Percentiles rank a stretch among this genome's conserved stretches.
Evolutionary conservation across 2,888 invertebrate species (phyloP).

Genomic region (Synergus itoensis): DNA sequence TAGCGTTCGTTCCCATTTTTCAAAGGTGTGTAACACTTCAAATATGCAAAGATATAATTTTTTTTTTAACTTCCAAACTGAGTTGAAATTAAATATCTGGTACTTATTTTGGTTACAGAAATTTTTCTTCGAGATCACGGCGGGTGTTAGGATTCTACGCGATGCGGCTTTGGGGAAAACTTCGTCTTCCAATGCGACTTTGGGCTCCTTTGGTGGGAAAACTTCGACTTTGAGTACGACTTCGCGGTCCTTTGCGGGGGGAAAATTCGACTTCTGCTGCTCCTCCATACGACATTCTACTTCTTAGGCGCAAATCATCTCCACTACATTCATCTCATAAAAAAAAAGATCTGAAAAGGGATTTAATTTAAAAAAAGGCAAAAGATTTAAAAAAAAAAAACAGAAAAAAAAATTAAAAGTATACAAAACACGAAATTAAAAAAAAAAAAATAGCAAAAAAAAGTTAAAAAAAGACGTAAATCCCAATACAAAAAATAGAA

Average conservation of each 20-base stretch:
- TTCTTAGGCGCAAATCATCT: conserved; percentile 2
- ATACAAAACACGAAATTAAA: conserved; percentile 40
- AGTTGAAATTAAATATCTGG: background rate
- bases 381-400: conserved; percentile 42
- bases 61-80: background rate
- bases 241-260: background rate
- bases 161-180: conserved; percentile 5
- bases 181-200: conserved; percentile 4
- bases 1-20: conserved; percentile 42
- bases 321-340: background rate
- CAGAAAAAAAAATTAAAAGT: conserved; percentile 45
- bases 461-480: conserved; percentile 41
- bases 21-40: conserved; percentile 4
- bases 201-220: background rate
- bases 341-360: conserved; percentile 44
- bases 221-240: background rate
- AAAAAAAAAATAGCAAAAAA: conserved; percentile 39
- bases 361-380: conserved; percentile 21
- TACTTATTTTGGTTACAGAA: background rate
- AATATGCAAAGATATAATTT: background rate
- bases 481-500: conserved; percentile 39
- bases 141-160: background rate
- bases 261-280: background rate
- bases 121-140: background rate
- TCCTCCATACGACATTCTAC: conserved; percentile 3